A percentile compares a stretch with the other conserved stretches of the same genome.
These are phyloP conservation scores for Dendrolimus kikuchii DNA, from an alignment of 1,140 invertebrate genomes.

Conservation along the genomic window DNA sequence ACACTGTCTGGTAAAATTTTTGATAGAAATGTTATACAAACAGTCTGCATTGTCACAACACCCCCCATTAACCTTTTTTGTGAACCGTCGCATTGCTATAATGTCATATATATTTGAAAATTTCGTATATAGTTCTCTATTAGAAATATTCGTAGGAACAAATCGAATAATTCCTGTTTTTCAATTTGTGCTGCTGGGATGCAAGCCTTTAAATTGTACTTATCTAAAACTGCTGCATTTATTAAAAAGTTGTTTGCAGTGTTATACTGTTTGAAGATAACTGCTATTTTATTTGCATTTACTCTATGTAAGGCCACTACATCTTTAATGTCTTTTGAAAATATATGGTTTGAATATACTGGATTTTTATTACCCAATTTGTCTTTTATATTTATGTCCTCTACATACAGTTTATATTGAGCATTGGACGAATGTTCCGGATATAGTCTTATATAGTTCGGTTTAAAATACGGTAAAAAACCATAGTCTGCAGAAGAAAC, in stretches of 20 bases:
- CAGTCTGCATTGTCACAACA: conserved; percentile 10
- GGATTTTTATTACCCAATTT: conserved; percentile 8
- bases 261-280: conserved; percentile 17
- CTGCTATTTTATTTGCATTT: conserved; percentile 16
- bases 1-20: conserved; percentile 6
- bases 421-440: conserved; percentile 6
- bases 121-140: conserved; percentile 15
- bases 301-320: conserved; percentile 5
- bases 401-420: conserved; percentile 16
- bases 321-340: conserved; percentile 9
- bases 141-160: conserved; percentile 16
- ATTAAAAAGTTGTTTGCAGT: conserved; percentile 17
- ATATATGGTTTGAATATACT: conserved; percentile 17
- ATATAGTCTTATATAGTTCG: conserved; percentile 10
- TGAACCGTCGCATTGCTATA: conserved; percentile 12
- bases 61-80: conserved; percentile 10
- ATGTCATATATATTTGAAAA: conserved; percentile 16
- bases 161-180: conserved; percentile 15
- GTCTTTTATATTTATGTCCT: background rate
- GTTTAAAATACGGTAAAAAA: background rate
- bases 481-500: too few species aligned
- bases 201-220: conserved; percentile 15
- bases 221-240: conserved; percentile 11
- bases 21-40: conserved; percentile 13
- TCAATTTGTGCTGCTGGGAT: conserved; percentile 17